Evolutionary conservation across 2,888 invertebrate genomes (phyloP), one percentile per base, ranked within the genome.

Genomic region (Heliconius aoede): DNA sequence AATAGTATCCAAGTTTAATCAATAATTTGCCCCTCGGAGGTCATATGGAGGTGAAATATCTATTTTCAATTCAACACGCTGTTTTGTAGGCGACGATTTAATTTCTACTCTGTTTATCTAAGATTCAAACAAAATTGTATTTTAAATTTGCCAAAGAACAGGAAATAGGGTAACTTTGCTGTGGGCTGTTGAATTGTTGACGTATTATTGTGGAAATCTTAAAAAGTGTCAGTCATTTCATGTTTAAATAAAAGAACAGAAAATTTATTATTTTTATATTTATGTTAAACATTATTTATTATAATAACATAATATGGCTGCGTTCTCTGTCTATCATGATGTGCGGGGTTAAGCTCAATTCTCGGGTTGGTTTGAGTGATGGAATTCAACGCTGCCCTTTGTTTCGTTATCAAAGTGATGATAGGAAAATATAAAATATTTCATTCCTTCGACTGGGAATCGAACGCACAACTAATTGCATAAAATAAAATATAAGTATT

Each of bases 131-230:
- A 58, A 36, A 58, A 60, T 24, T 32, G 13, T 24, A 76, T 73
- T 32, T 55, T 30, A 55, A 73, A 76, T 64, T 78, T n/a, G 32
- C 24, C 32, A 8, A 62, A 21, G 11, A 51, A 30, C 73, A 36
- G 69, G 64, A 77, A 69, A n/a, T 77, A 73, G 28, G 64, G 69
- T 73, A 71, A 69, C 28, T 4, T 46, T 28, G 51, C 68, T 73
- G 68, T 73, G 76, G n/a, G 24, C 13, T 51, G 55, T 72, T 71
- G 76, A 74, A 77, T 78, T 78, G 64, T 72, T 74, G 76, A 76
- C 77, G 32, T n/a, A 55, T 46, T 64, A 58, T 64, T 71, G 36
- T 71, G 64, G 26, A 51, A 28, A 18, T 18, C 26, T 74, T 26
- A 60, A 64, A 32, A 73, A 73, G 62, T 65, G 40, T 24, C 73